Conservation (phyloP, 2,113 vertebrate species). For the Caracal caracal region DNA sequence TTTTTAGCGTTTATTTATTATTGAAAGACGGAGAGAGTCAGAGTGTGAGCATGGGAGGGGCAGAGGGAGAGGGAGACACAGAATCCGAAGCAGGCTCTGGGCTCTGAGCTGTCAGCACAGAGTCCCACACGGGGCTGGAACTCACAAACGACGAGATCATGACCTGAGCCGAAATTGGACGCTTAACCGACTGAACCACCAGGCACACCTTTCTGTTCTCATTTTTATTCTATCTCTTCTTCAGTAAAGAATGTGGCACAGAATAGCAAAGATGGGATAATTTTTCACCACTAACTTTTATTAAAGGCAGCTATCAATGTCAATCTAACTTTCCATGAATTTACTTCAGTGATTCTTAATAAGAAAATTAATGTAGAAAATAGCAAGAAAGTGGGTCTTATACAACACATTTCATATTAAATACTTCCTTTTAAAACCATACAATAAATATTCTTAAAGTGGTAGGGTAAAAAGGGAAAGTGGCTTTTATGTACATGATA, state of each 20-base stretch:
- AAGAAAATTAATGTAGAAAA: conserved; percentile 10
- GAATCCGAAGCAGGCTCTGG: too few species aligned
- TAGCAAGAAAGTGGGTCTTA: neutral
- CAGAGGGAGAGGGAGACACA: too few species aligned
- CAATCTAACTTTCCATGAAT: neutral
- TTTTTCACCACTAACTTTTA: conserved; percentile 74
- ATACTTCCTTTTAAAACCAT: neutral
- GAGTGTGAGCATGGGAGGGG: too few species aligned
- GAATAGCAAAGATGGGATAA: conserved; percentile 63
- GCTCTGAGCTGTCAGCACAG: too few species aligned
- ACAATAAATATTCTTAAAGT: neutral
- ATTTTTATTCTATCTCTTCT: conserved; percentile 8
- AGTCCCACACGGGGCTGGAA: too few species aligned
- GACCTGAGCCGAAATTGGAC: too few species aligned
- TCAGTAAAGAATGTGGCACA: conserved; percentile 30
- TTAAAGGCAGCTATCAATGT: conserved; percentile 50
- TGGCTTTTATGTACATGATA: neutral
- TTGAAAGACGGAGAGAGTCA: too few species aligned
- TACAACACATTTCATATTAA: neutral
- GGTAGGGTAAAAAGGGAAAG: neutral
- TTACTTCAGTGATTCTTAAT: conserved; percentile 69
- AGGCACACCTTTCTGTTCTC: neutral
- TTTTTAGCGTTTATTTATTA: too few species aligned
- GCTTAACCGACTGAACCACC: too few species aligned
- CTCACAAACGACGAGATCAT: too few species aligned